Conservation (phyloP, 1,140 invertebrate species). For the Platorchestia sp. region DNA sequence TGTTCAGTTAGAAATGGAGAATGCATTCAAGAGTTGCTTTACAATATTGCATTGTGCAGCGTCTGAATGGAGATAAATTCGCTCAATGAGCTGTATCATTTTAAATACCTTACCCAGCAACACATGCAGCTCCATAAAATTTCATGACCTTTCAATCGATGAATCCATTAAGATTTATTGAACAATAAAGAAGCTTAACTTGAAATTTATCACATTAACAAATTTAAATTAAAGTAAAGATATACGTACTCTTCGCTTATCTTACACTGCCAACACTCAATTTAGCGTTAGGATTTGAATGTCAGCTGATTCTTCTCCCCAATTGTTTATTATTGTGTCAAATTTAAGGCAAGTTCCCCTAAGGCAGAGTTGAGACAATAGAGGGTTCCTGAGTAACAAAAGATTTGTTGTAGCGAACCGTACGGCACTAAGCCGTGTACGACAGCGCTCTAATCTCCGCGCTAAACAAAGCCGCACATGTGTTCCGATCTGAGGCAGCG, state of each 20-base stretch:
- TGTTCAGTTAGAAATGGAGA: no score
- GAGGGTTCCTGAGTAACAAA: neutral
- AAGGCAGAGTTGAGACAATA: neutral
- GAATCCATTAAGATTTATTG: neutral
- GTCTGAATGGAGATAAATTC: neutral
- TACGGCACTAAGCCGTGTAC: neutral
- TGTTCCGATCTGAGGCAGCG: neutral
- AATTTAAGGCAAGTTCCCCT: neutral
- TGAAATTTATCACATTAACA: neutral
- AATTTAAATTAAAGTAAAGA: neutral
- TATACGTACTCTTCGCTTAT: neutral
- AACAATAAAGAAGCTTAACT: neutral
- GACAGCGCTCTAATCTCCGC: neutral
- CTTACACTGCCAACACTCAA: neutral
- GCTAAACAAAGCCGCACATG: slow-evolving; percentile 34
- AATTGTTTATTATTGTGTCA: neutral
- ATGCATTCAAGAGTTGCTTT: no score
- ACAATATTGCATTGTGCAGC: no score
- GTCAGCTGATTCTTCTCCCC: neutral
- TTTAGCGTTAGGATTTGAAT: neutral
- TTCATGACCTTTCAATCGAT: neutral
- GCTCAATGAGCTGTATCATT: neutral
- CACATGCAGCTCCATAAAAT: neutral
- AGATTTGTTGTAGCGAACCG: slow-evolving; percentile 30
- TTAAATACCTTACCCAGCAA: neutral